Conservation (phyloP, 2,797 vertebrate genomes). For the Artibeus lituratus region DNA sequence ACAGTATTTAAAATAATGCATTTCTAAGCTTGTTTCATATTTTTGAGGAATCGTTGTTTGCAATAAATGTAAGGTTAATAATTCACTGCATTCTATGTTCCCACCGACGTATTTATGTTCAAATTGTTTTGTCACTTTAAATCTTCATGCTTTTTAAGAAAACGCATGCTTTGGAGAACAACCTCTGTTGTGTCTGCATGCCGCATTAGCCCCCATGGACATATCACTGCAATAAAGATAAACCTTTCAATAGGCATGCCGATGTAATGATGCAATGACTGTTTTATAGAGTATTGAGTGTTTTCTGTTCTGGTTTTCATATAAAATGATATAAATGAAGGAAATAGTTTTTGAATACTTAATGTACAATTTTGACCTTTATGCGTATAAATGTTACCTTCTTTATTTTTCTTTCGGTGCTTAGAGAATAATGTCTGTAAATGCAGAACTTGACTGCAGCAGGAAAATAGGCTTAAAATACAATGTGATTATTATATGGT, state of each 20-base stretch:
- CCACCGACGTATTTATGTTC: not conserved
- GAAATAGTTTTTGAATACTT: not conserved
- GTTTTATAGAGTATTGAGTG: conserved; percentile 50
- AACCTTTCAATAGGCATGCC: not conserved
- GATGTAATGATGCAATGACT: conserved; percentile 58
- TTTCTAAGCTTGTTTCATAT: conserved; percentile 46
- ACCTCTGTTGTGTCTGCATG: not conserved
- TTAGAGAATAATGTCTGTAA: not conserved
- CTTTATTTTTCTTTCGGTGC: not conserved
- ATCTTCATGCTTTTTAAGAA: not conserved
- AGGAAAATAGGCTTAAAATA: not conserved
- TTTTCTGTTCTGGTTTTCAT: conserved; percentile 56
- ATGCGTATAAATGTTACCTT: not conserved
- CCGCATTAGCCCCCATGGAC: accelerated
- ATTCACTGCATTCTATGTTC: not conserved
- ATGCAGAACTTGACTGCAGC: not conserved
- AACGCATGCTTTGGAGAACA: not conserved
- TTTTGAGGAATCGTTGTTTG: not conserved
- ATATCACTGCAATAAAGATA: not conserved
- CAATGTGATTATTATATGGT: not conserved
- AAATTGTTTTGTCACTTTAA: not conserved
- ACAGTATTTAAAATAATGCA: conserved; percentile 47
- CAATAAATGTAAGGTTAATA: not conserved
- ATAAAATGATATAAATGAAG: not conserved
- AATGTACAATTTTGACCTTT: not conserved